Percentiles rank a stretch among this genome's conserved stretches.
These are phyloP conservation scores for Julus scanicus DNA, from an alignment of 2,888 invertebrate species.

Conservation along the genomic window DNA sequence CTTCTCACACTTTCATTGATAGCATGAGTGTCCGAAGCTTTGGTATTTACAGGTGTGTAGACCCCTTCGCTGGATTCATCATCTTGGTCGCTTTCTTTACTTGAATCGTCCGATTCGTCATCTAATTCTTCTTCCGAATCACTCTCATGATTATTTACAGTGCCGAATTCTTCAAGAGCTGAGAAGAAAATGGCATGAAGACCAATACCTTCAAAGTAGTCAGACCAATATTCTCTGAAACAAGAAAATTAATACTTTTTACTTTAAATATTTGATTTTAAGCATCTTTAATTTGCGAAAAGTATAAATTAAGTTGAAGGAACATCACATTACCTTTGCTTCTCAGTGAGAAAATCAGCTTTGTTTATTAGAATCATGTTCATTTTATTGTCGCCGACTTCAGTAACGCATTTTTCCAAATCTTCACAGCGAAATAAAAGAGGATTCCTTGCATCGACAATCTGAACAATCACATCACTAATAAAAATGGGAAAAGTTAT, in stretches of 20 bases:
- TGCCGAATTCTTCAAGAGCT: constrained; percentile 71
- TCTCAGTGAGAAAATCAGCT: constrained; percentile 86
- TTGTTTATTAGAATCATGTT: constrained; percentile 94
- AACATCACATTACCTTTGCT: constrained; percentile 73
- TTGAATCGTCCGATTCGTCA: constrained; percentile 64
- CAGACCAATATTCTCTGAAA: constrained; percentile 77
- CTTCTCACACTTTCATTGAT: background rate
- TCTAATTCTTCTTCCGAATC: constrained; percentile 70
- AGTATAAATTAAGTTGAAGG: background rate
- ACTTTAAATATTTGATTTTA: background rate
- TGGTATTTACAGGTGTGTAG: background rate
- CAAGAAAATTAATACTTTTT: background rate
- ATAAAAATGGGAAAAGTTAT: background rate
- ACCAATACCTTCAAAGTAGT: constrained; percentile 79
- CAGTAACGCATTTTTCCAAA: constrained; percentile 85
- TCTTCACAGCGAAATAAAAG: constrained; percentile 92
- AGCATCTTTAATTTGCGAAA: background rate
- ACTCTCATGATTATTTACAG: constrained; percentile 66
- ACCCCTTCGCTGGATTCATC: background rate
- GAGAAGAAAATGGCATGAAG: constrained; percentile 91
- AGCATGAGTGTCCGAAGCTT: background rate
- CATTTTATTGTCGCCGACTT: constrained; percentile 77
- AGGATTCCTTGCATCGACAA: constrained; percentile 97
- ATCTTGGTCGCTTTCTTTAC: background rate
- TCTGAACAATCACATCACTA: constrained; percentile 91